These are phyloP conservation scores for Pseudopodoces humilis DNA, from an alignment of 2,113 vertebrate genomes.

Conservation along the genomic window DNA sequence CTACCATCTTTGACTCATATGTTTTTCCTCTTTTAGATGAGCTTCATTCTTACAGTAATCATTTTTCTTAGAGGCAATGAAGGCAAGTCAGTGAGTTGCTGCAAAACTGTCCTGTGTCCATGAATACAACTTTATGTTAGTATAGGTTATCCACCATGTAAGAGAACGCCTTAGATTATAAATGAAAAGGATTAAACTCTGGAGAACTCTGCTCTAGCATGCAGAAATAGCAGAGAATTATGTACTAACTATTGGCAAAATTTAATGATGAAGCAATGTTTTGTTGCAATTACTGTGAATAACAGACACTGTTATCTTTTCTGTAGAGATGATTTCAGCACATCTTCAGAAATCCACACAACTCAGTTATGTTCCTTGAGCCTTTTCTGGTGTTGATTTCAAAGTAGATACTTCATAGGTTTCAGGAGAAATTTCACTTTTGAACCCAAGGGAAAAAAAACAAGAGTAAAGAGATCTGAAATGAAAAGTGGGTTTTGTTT, in stretches of 20 bases:
- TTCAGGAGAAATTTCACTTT: neutral
- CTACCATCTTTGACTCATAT: neutral
- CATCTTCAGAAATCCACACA: neutral
- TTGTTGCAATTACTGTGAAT: neutral
- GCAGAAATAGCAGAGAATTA: neutral
- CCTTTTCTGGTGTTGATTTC: neutral
- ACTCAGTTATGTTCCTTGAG: accelerated
- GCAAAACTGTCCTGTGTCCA: neutral
- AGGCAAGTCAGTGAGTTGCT: neutral
- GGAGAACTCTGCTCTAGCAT: neutral
- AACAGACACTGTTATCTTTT: neutral
- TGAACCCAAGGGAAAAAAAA: neutral
- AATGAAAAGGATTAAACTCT: neutral
- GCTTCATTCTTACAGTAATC: neutral
- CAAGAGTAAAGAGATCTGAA: neutral
- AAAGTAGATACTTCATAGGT: neutral
- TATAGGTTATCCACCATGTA: neutral
- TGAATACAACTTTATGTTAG: neutral
- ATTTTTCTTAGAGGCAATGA: neutral
- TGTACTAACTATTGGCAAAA: neutral
- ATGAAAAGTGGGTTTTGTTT: neutral
- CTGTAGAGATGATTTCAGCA: neutral
- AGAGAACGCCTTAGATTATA: neutral
- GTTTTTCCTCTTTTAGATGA: neutral
- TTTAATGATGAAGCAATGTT: neutral